These are phyloP conservation scores for Chaenogobius annularis DNA, from an alignment of 2,113 vertebrate species.

Conservation along the genomic window DNA sequence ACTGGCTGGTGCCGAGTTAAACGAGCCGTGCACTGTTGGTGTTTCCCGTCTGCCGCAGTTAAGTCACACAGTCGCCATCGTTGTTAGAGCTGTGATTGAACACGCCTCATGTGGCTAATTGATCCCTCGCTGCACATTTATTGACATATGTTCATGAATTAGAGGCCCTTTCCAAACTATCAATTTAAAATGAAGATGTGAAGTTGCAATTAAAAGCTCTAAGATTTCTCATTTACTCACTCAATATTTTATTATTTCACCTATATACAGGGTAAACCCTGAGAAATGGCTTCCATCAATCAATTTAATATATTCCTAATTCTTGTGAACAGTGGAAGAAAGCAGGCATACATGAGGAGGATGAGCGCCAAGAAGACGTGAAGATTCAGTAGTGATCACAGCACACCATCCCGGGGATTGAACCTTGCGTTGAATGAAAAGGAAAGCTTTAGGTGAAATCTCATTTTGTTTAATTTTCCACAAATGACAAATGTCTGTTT, in stretches of 20 bases:
- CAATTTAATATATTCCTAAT: too few relatives aligned
- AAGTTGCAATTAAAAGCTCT: neutral
- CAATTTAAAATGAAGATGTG: slow-evolving; percentile 74
- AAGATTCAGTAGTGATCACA: neutral
- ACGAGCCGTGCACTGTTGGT: slow-evolving; percentile 82
- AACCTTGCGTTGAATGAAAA: neutral
- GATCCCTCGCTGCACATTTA: slow-evolving; percentile 63
- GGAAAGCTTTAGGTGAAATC: neutral
- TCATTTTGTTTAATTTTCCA: neutral
- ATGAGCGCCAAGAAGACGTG: neutral
- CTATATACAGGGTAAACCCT: neutral
- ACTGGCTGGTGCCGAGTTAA: slow-evolving; percentile 78
- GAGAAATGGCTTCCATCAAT: too few relatives aligned
- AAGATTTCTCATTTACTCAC: neutral
- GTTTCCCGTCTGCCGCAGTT: slow-evolving; percentile 57
- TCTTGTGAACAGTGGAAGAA: neutral
- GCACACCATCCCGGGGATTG: neutral
- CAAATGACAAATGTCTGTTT: too few relatives aligned
- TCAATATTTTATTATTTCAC: neutral
- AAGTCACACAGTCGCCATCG: slow-evolving; percentile 59
- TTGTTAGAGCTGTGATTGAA: slow-evolving; percentile 56
- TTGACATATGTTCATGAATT: slow-evolving; percentile 48
- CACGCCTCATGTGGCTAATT: slow-evolving; percentile 61
- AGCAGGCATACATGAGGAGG: neutral
- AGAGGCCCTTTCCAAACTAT: slow-evolving; percentile 1